Conservation (phyloP, 2,888 invertebrate genomes). For the Leptura quadrifasciata region DNA sequence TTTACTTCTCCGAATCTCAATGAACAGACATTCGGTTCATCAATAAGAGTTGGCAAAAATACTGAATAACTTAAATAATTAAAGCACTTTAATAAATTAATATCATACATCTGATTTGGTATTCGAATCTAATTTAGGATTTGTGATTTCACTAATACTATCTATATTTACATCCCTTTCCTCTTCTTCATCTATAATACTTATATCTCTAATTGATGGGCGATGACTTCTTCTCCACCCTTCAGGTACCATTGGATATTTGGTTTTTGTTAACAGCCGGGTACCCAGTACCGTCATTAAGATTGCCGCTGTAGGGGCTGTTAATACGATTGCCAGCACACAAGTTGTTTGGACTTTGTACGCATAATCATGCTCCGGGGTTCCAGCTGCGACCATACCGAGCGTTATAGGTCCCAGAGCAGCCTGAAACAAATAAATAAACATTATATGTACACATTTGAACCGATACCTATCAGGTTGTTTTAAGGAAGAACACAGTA, state of each 20-base stretch:
- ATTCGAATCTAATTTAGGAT: slow-evolving; percentile 23
- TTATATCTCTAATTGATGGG: slow-evolving; percentile 89
- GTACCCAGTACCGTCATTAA: slow-evolving; percentile 81
- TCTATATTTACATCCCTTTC: slow-evolving; percentile 68
- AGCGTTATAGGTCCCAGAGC: slow-evolving; percentile 88
- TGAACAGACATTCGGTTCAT: slow-evolving; percentile 9
- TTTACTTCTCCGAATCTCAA: not conserved
- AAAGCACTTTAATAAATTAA: slow-evolving; percentile 12
- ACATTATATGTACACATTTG: too few species aligned
- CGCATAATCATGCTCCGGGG: slow-evolving; percentile 77
- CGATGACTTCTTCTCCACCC: slow-evolving; percentile 88
- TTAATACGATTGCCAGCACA: slow-evolving; percentile 88
- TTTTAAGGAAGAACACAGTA: too few species aligned
- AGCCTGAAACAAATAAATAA: slow-evolving; percentile 76
- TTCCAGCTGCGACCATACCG: slow-evolving; percentile 77
- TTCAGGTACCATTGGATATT: slow-evolving; percentile 78
- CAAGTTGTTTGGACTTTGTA: slow-evolving; percentile 85
- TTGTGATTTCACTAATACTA: slow-evolving; percentile 15
- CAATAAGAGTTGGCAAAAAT: slow-evolving; percentile 23
- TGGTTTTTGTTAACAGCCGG: slow-evolving; percentile 76
- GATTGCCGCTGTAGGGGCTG: slow-evolving; percentile 90
- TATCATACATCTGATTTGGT: slow-evolving; percentile 16
- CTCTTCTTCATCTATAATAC: slow-evolving; percentile 90
- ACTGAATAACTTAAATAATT: slow-evolving; percentile 22
- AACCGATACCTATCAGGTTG: too few species aligned